A percentile compares a stretch with the other conserved stretches of the same genome.
Evolutionary conservation across 2,888 invertebrate genomes (phyloP).

Genomic region (Dinocampus coccinellae): DNA sequence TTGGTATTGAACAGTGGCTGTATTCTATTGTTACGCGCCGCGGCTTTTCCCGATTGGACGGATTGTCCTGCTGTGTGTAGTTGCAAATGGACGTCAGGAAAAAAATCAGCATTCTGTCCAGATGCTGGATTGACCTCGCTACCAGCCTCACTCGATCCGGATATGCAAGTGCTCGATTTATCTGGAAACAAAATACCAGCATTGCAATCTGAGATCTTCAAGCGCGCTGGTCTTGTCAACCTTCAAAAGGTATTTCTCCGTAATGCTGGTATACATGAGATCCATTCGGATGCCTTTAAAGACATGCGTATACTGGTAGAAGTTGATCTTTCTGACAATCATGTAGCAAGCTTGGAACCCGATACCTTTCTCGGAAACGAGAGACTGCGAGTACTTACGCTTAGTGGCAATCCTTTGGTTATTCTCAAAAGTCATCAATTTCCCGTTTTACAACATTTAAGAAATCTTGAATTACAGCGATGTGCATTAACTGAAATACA

Average conservation of each 20-base stretch:
- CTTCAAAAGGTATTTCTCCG: slow-evolving; percentile 86
- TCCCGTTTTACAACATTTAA: slow-evolving; percentile 83
- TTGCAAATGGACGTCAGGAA: slow-evolving; percentile 94
- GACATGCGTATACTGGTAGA: slow-evolving; percentile 88
- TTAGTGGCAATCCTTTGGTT: slow-evolving; percentile 87
- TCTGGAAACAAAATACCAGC: slow-evolving; percentile 84
- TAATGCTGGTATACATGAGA: slow-evolving; percentile 80
- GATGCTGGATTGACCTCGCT: slow-evolving; percentile 84
- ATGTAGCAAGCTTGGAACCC: slow-evolving; percentile 79
- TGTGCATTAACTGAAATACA: slow-evolving; percentile 84
- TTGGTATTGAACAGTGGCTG: slow-evolving; percentile 58
- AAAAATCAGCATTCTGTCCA: slow-evolving; percentile 89
- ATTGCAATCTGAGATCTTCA: slow-evolving; percentile 84
- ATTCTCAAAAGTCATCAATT: slow-evolving; percentile 83
- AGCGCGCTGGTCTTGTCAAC: slow-evolving; percentile 83
- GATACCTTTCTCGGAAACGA: slow-evolving; percentile 89
- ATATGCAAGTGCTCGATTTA: slow-evolving; percentile 88
- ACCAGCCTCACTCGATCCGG: slow-evolving; percentile 79
- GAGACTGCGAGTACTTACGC: slow-evolving; percentile 80
- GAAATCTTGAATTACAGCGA: slow-evolving; percentile 83
- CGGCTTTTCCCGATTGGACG: slow-evolving; percentile 84
- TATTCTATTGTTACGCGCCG: slow-evolving; percentile 63
- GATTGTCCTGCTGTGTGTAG: slow-evolving; percentile 89
- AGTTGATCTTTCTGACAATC: slow-evolving; percentile 88
- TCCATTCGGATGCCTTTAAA: slow-evolving; percentile 88